Evolutionary conservation across 2,888 invertebrate genomes (phyloP), one percentile per base, ranked within the genome.

Genomic region (Melangyna quadrimaculata): DNA sequence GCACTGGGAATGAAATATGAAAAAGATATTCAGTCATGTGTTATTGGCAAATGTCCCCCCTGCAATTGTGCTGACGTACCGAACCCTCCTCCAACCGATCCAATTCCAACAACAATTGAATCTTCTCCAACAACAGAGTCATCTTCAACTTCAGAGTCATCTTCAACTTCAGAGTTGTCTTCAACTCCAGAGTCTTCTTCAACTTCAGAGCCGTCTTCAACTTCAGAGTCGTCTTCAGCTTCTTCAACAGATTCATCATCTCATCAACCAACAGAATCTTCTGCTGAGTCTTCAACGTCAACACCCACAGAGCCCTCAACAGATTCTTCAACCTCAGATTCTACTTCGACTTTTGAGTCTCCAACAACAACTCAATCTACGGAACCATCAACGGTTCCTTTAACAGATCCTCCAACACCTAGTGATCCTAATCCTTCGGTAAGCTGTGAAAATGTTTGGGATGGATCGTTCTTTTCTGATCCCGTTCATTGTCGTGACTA

Each of bases 21-120:
- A 32, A 10, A 22, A 0, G 9, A 27, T 9, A 61, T 57, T 19
- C 69, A 59, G 8, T 29, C 27, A 1, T 88, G 88, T 72, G 29
- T 88, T 24, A 37, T 55, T 1, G 88, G 88, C 2, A 84, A 78
- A 14, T 88, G 88, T 45, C 87, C 88, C 22, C 88, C 88, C n/a
- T 88, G 88, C 53, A 74, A 87, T 55, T 87, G 87, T 72, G 45
- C 37, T 35, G 17, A n/a, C 10, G 0, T 14, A 19, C 3, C 55
- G 10, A 63, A 51, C 14, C 12, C 72, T 17, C 22, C 35, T 24
- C 22, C 57, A 27, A 27, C 43, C 1, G 48, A n/a, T 0, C 19
- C 43, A 14, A n/a, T n/a, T n/a, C 10, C 70, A 0, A 45, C 65
- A 9, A 10, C 22, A 8, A 29, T 59, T 17, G 9, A 22, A 6